Evolutionary conservation across 2,113 vertebrate species (phyloP).

Genomic region (Brachypteracias leptosomus): DNA sequence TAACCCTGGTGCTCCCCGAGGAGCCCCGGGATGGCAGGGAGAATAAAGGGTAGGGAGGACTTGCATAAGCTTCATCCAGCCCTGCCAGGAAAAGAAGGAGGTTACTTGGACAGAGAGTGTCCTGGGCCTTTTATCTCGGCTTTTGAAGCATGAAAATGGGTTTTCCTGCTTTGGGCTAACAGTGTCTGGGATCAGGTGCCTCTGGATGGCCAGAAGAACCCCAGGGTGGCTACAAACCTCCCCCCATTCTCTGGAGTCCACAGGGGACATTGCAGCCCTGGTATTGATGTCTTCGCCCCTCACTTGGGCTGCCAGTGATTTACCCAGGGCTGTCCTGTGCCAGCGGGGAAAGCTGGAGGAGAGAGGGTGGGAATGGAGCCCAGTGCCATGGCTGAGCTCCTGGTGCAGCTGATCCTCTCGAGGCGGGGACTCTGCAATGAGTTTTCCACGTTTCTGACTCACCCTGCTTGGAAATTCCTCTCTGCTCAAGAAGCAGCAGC

Average conservation of each 20-base stretch:
- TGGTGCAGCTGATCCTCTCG: rapidly evolving
- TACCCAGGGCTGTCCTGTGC: neutral
- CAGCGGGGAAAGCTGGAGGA: neutral
- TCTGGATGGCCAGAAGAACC: too few relatives aligned
- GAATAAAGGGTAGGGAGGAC: neutral
- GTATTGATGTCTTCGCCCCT: neutral
- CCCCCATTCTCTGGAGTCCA: neutral
- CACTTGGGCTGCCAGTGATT: neutral
- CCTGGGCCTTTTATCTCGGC: neutral
- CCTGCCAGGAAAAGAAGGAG: neutral
- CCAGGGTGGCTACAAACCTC: neutral
- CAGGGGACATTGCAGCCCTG: rapidly evolving
- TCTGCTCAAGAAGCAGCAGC: neutral
- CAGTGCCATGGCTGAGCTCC: neutral
- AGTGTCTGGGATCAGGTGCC: neutral
- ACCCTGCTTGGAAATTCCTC: neutral
- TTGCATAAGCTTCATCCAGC: neutral
- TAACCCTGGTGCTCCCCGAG: neutral
- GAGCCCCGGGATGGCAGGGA: neutral
- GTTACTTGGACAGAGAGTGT: neutral
- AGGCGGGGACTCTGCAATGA: rapidly evolving
- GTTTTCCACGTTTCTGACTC: neutral
- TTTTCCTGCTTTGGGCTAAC: neutral
- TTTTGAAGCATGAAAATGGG: neutral
- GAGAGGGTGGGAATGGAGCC: neutral